A percentile compares a stretch with the other conserved stretches of the same genome.
Conservation (phyloP, 2,113 vertebrate species). For the Pseudois nayaur region DNA sequence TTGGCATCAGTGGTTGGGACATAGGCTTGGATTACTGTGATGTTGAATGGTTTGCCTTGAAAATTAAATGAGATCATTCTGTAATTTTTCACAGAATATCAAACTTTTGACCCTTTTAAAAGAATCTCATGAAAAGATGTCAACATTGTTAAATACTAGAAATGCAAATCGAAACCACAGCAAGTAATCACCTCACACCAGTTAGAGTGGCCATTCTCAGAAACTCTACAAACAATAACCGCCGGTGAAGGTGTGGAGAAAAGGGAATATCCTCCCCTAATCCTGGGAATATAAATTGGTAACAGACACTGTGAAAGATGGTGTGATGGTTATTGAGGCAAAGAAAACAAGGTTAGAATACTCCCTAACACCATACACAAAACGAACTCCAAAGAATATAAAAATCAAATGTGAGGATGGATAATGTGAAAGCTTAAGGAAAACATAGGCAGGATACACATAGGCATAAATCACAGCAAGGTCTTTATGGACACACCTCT, state of each 20-base stretch:
- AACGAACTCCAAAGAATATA: not conserved
- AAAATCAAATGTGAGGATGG: not conserved
- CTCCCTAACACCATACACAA: not conserved
- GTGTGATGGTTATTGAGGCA: not conserved
- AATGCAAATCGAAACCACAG: not conserved
- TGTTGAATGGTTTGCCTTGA: not conserved
- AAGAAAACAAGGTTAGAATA: not conserved
- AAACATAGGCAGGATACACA: not conserved
- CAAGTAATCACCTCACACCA: not conserved
- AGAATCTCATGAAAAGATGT: not conserved
- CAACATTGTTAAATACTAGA: not conserved
- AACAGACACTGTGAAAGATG: not conserved
- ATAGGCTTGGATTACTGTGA: not conserved
- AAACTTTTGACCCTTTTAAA: not conserved
- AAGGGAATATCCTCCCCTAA: not conserved
- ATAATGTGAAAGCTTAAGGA: not conserved
- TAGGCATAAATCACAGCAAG: not conserved
- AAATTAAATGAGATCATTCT: not conserved
- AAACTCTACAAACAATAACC: not conserved
- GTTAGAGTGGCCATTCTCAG: not conserved
- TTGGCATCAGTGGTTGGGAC: not conserved
- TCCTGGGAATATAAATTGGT: not conserved
- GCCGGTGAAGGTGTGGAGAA: rapidly evolving
- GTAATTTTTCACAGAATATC: not conserved
- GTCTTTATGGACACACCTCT: not conserved